Base-by-base conservation (phyloP, 1,140 invertebrate species). In the Dendroctonus ponderosae region DNA sequence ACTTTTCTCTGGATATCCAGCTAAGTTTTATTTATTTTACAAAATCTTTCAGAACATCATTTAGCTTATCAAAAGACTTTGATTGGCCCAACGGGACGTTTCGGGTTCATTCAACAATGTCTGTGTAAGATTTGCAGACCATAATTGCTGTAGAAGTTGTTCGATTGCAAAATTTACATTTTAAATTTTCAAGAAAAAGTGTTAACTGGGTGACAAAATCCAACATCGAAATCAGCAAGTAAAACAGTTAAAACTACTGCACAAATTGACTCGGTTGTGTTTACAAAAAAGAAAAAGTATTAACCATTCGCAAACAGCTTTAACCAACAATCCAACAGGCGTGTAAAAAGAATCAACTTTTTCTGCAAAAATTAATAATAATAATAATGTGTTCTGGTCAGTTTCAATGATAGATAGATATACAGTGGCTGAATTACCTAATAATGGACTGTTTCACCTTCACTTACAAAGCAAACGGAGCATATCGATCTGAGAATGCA, bases 401-500 rank as follows among this genome's bases (percentile, higher is more conserved):
- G 43, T 46, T 46, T 46, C 43, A 46, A 46, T 46, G n/a, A 46
- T 46, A 46, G n/a, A 46, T 46, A 46, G 43, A 46, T 46, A 46
- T 46, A 46, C 43, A 12, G 8, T 46, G 43, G 8, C 43, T 46
- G 43, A 9, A 51, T 51, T 51, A 51, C 9, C 49, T 58, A 58
- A 58, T 58, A 58, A 43, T 51, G 50, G 15, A 39, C 12, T 8
- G 59, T 62, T 62, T 62, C 59, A 62, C 59, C 59, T 62, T 62
- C 59, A 52, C 59, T 62, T 62, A 62, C 59, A 62, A 62, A 62
- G 5, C n/a, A 62, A 62, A 39, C 50, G 59, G 59, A 62, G 59
- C 59, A 40, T 62, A 62, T 43, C 56, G 56, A 60, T 60, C 41
- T n/a, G 38, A 7, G 14, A 41, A 57, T 40, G 26, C 11, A 8